These are phyloP conservation scores for Melanotaenia trifasciata DNA, from an alignment of 2,797 vertebrate species.

Conservation along the genomic window DNA sequence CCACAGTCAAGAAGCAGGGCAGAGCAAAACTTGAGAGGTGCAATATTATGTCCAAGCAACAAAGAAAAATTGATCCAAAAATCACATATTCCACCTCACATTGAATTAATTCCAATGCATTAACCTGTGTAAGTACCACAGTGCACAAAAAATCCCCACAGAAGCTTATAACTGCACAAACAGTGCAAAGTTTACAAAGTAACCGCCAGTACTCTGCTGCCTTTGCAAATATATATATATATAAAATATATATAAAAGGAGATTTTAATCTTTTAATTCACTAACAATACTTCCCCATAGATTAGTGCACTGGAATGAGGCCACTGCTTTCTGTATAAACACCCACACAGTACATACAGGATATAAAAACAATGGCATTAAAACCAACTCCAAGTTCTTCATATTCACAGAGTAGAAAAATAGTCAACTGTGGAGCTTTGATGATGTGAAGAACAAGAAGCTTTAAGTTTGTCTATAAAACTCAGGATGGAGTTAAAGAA, in stretches of 20 bases:
- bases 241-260: background rate
- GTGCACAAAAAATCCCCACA: constrained; percentile 31
- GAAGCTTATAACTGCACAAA: constrained; percentile 24
- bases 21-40: constrained; percentile 47
- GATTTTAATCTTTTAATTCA: constrained; percentile 43
- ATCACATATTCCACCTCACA: constrained; percentile 47
- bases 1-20: constrained; percentile 54
- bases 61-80: constrained; percentile 21
- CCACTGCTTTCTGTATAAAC: constrained; percentile 34
- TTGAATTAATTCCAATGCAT: constrained; percentile 59
- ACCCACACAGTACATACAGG: constrained; percentile 51
- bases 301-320: constrained; percentile 64
- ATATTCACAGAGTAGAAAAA: constrained; percentile 63
- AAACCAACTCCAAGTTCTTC: constrained; percentile 68
- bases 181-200: constrained; percentile 18
- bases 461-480: constrained; percentile 26
- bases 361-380: constrained; percentile 41
- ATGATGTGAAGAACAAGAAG: constrained; percentile 42
- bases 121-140: constrained; percentile 59
- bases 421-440: constrained; percentile 35
- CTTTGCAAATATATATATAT: constrained; percentile 20
- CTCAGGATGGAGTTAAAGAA: background rate
- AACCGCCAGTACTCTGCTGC: constrained; percentile 15
- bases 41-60: constrained; percentile 59
- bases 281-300: constrained; percentile 50